These are phyloP conservation scores for Campylomormyrus numenius DNA, from an alignment of 2,113 vertebrate species.

Conservation along the genomic window DNA sequence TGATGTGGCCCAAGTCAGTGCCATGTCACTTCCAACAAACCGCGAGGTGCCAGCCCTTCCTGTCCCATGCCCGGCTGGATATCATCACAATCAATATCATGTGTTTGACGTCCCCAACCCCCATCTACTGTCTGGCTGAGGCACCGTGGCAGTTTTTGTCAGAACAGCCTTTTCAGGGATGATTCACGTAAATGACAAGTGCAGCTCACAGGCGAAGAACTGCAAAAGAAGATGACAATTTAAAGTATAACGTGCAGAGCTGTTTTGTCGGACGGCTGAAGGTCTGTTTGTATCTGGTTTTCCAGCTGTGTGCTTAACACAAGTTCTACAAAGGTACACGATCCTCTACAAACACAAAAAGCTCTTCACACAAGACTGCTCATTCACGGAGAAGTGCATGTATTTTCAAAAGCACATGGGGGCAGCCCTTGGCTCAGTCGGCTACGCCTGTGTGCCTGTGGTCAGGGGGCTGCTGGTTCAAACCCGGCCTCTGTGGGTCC, in stretches of 20 bases:
- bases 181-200: background rate
- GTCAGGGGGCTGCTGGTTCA: too few species aligned
- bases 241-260: background rate
- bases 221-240: background rate
- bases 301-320: background rate
- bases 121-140: background rate
- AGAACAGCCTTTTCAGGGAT: constrained; percentile 6
- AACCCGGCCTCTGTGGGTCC: too few species aligned
- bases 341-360: background rate
- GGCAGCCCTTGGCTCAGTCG: too few species aligned
- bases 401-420: background rate
- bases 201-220: background rate
- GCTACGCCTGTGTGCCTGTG: too few species aligned
- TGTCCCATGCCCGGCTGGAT: background rate
- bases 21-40: constrained; percentile 39
- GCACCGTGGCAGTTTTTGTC: constrained; percentile 4
- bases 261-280: background rate
- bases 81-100: background rate
- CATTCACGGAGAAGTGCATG: background rate
- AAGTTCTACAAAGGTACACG: background rate
- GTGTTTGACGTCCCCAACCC: background rate
- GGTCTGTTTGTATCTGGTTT: background rate
- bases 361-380: background rate
- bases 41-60: background rate
- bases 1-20: constrained; percentile 25